Conservation (phyloP, 2,113 vertebrate genomes). For the Cairina moschata region DNA sequence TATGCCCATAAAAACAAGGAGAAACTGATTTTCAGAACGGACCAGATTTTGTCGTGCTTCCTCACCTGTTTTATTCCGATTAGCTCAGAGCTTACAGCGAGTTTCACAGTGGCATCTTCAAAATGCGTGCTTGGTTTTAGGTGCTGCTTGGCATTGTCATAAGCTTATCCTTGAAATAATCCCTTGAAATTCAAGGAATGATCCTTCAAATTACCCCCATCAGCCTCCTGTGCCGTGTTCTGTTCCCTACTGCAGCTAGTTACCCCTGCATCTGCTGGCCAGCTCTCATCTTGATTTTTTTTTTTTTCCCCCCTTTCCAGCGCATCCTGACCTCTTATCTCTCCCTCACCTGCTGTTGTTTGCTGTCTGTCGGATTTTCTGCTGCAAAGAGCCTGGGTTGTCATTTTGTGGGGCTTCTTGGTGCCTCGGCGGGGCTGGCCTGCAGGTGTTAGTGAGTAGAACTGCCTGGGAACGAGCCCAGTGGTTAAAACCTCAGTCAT, state of each 20-base stretch:
- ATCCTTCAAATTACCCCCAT: background rate
- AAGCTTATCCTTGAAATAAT: too few species aligned
- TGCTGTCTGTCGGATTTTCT: background rate
- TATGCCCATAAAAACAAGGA: background rate
- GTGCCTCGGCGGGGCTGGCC: background rate
- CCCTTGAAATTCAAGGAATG: background rate
- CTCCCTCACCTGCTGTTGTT: background rate
- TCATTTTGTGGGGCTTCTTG: accelerated
- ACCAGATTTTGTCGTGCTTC: background rate
- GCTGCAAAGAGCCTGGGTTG: background rate
- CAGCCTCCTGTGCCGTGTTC: background rate
- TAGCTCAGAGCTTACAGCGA: background rate
- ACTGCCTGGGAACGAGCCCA: background rate
- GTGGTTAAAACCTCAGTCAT: accelerated
- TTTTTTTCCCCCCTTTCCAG: background rate
- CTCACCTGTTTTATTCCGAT: background rate
- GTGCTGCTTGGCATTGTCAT: background rate
- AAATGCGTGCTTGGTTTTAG: background rate
- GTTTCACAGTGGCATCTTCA: background rate
- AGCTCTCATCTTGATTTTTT: accelerated
- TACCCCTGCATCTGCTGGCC: background rate
- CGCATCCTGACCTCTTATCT: background rate
- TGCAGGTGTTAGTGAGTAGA: accelerated
- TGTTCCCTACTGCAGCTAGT: background rate
- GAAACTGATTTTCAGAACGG: background rate